phyloP scores from a whole-genome alignment of 2,113 vertebrate genomes.

The Actinemys pallida region DNA sequence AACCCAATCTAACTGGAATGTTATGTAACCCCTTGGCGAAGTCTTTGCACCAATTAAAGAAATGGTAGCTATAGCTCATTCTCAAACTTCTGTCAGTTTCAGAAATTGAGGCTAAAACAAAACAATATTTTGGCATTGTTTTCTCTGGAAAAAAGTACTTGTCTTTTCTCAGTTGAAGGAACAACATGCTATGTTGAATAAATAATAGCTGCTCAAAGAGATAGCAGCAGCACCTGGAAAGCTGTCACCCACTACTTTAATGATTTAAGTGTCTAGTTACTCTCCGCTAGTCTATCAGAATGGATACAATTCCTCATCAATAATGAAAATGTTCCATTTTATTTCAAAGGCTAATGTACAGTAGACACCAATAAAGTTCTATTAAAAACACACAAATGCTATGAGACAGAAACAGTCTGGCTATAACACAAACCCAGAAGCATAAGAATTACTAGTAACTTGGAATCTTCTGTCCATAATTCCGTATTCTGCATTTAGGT shows the following conservation, averaged over 20 bases:
- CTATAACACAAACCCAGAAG: neutral
- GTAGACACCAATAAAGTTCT: constrained; percentile 62
- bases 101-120: neutral
- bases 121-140: neutral
- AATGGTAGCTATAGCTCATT: neutral
- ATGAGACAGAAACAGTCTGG: neutral
- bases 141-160: neutral
- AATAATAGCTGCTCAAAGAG: constrained; percentile 76
- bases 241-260: constrained; percentile 77
- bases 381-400: constrained; percentile 37
- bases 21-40: constrained; percentile 29
- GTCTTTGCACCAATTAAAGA: neutral
- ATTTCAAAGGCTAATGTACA: constrained; percentile 69
- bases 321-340: constrained; percentile 95
- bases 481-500: neutral
- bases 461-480: neutral
- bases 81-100: neutral
- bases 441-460: neutral
- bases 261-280: constrained; percentile 89
- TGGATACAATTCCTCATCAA: constrained; percentile 89
- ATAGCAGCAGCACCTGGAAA: constrained; percentile 70
- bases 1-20: constrained; percentile 34
- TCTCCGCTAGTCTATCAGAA: constrained; percentile 83
- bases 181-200: constrained; percentile 66
- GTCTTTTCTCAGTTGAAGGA: neutral